These are phyloP conservation scores for Camptogramma bilineatum DNA, from an alignment of 2,888 invertebrate species.

Conservation along the genomic window DNA sequence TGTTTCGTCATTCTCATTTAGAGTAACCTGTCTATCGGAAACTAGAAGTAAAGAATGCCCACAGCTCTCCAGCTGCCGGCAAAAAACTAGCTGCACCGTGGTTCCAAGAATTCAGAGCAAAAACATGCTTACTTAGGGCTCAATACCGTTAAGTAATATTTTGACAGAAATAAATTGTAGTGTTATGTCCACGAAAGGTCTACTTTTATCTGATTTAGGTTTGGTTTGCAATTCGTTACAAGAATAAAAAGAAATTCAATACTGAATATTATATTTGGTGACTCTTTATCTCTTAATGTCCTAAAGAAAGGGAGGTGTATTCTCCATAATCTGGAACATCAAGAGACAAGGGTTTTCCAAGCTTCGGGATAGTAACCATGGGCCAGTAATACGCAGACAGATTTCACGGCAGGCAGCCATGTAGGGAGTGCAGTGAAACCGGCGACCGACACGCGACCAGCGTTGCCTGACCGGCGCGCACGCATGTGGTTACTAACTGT, in stretches of 20 bases:
- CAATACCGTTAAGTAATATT: too few species aligned
- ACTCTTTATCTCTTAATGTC: too few species aligned
- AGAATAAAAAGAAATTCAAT: too few species aligned
- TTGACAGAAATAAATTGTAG: too few species aligned
- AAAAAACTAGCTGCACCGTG: slow-evolving; percentile 21
- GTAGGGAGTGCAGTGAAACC: slow-evolving; percentile 59
- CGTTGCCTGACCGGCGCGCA: slow-evolving; percentile 44
- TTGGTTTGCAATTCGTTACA: too few species aligned
- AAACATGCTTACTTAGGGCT: slow-evolving; percentile 2
- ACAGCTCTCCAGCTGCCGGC: slow-evolving; percentile 10
- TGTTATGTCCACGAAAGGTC: too few species aligned
- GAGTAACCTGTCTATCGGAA: slow-evolving; percentile 12
- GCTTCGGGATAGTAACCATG: too few species aligned
- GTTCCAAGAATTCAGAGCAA: slow-evolving; percentile 9
- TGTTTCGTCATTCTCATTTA: neutral
- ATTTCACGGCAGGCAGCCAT: slow-evolving; percentile 58
- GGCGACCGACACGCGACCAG: slow-evolving; percentile 39
- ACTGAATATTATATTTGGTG: too few species aligned
- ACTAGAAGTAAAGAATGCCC: slow-evolving; percentile 9
- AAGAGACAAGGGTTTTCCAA: too few species aligned
- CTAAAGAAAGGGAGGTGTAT: too few species aligned
- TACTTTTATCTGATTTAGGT: too few species aligned
- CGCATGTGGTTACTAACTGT: slow-evolving; percentile 22
- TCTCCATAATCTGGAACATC: too few species aligned
- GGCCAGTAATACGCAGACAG: slow-evolving; percentile 31